Evolutionary conservation across 2,797 vertebrate species (phyloP).

Genomic region (Centropyge bicolor): DNA sequence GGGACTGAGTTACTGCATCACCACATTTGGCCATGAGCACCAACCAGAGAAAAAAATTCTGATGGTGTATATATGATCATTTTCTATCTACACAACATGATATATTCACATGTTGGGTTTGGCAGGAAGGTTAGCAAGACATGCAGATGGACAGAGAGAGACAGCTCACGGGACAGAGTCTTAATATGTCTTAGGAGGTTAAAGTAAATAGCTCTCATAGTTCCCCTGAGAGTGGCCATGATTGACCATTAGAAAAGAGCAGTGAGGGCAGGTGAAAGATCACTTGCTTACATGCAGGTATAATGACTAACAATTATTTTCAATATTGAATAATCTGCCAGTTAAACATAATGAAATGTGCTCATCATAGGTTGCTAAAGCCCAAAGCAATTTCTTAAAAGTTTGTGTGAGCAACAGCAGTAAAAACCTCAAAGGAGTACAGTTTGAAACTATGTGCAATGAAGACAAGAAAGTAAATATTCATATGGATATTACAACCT

Average conservation of each 20-base stretch:
- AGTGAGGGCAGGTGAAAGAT: conserved; percentile 8
- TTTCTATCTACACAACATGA: conserved; percentile 44
- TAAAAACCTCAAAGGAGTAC: neutral
- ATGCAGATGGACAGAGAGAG: conserved; percentile 60
- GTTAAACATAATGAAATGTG: conserved; percentile 5
- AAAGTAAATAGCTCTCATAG: conserved; percentile 9
- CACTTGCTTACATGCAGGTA: neutral
- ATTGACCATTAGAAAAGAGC: neutral
- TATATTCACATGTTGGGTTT: conserved; percentile 48
- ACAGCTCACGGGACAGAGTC: conserved; percentile 34
- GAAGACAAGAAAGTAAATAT: neutral
- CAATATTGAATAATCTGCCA: conserved; percentile 11
- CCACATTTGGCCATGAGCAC: conserved; percentile 70
- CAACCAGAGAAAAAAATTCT: conserved; percentile 60
- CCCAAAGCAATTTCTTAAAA: neutral
- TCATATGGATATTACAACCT: neutral
- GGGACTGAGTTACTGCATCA: conserved; percentile 82
- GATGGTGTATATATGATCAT: conserved; percentile 52
- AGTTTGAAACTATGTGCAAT: conserved; percentile 12
- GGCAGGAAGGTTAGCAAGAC: conserved; percentile 40
- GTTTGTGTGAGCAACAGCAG: neutral
- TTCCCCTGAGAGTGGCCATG: conserved; percentile 21
- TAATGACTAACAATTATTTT: neutral
- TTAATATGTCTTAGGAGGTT: conserved; percentile 16
- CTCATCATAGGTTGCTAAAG: conserved; percentile 16